Base-by-base conservation (phyloP, 2,113 vertebrate species). In the Clarias macrocephalus region DNA sequence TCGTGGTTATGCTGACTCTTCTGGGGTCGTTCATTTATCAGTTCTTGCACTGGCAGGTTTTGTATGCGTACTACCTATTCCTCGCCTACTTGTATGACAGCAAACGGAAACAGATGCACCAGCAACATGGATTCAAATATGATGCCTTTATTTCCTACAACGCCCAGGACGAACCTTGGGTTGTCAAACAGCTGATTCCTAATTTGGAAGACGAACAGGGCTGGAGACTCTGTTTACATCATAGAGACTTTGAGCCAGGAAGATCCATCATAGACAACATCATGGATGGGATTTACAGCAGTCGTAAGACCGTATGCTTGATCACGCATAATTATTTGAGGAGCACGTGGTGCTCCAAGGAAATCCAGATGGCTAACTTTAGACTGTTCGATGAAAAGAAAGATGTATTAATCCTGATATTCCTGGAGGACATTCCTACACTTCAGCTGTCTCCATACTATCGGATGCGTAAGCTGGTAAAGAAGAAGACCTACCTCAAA, bases 311-410 rank as follows among this genome's bases (percentile, higher is more conserved):
- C 23, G 94, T 95, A 85, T 96, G 95, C 80, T 88, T 96, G 25
- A 94, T 96, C 91, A 95, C 94, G 56, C 90, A n/a, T 18, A 89
- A 85, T 84, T 96, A 95, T 82, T 91, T 96, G 0, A 92, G 93
- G 88, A 95, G 94, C 42, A 95, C 94, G 82, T 96, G 95, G 95
- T 96, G 95, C 88, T 96, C 95, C 89, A 93, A 90, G 57, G 95
- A 42, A 42, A 42, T 42, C 42, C 42, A 42, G 42, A 25, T 94
- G 77, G 95, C 95, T 68, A 95, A 94, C 68, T 96, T 94, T 82
- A 93, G 94, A 13, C 91, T 96, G 56, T 96, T 96, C 42, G 94
- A 95, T 9, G 95, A 96, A 89, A 77, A 92, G 84, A 93, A 92
- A 86, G 95, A 96, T 25, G 94, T 96, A 5, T 88, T 96, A 85